These are phyloP conservation scores for Geococcyx californianus DNA, from an alignment of 2,113 vertebrate species.

Conservation along the genomic window DNA sequence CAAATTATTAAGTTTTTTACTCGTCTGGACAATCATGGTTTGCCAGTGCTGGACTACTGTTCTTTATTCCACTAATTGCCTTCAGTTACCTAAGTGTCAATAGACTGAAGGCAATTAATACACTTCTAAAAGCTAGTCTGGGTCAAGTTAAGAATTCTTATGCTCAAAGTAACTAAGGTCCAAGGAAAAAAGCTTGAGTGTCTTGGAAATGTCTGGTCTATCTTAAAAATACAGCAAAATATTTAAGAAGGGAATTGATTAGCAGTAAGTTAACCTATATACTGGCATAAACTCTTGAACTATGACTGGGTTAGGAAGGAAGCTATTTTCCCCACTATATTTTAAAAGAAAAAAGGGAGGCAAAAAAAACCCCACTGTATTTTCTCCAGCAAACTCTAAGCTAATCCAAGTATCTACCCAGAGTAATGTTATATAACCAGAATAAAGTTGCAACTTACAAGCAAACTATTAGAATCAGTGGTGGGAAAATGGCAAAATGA, in stretches of 20 bases:
- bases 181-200: background rate
- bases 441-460: background rate
- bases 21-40: background rate
- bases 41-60: background rate
- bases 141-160: background rate
- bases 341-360: background rate
- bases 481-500: background rate
- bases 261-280: background rate
- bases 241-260: background rate
- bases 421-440: background rate
- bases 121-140: background rate
- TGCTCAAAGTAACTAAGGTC: background rate
- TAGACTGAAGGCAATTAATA: conserved; percentile 11
- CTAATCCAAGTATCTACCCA: background rate
- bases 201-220: background rate
- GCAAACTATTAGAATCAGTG: background rate
- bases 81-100: background rate
- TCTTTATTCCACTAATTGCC: conserved; percentile 1
- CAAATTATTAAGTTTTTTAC: background rate
- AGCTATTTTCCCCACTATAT: background rate
- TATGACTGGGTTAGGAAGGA: background rate
- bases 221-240: background rate
- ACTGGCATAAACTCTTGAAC: background rate
- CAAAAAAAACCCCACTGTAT: background rate
- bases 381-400: background rate